phyloP scores from a whole-genome alignment of 2,113 vertebrate genomes.

The Plotosus lineatus region DNA sequence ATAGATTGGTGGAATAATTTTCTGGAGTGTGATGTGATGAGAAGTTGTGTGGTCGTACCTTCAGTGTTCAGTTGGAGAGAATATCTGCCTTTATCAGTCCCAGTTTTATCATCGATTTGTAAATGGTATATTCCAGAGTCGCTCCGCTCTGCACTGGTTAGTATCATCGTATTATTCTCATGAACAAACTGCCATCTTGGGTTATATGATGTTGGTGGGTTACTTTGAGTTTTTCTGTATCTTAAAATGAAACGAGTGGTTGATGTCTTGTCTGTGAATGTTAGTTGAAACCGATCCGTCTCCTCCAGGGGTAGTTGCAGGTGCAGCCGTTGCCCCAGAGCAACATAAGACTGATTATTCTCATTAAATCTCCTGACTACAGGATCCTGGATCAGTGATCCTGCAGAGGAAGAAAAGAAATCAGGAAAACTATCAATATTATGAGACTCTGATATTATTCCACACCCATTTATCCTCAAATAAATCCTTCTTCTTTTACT shows the following conservation, averaged over 20 bases:
- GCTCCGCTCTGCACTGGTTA: neutral
- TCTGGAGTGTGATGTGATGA: slow-evolving; percentile 12
- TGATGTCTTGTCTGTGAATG: neutral
- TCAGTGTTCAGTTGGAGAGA: slow-evolving; percentile 16
- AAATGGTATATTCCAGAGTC: slow-evolving; percentile 7
- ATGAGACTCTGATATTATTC: neutral
- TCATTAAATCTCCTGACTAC: neutral
- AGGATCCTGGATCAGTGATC: neutral
- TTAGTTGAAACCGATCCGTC: neutral
- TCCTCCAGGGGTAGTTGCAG: neutral
- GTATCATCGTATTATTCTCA: neutral
- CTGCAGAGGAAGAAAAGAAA: neutral
- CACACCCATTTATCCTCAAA: too few relatives aligned
- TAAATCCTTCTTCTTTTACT: too few relatives aligned
- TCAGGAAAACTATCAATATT: neutral
- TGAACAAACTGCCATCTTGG: neutral
- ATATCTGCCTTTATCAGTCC: rapidly evolving
- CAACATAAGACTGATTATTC: neutral
- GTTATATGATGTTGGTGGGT: neutral
- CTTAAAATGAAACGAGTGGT: neutral
- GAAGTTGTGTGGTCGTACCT: slow-evolving; percentile 18
- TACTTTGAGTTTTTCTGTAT: neutral
- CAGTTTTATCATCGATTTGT: rapidly evolving
- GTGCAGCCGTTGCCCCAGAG: neutral
- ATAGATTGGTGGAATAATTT: too few relatives aligned